These are phyloP conservation scores for Trachemys scripta DNA, from an alignment of 2,113 vertebrate species.

Conservation along the genomic window DNA sequence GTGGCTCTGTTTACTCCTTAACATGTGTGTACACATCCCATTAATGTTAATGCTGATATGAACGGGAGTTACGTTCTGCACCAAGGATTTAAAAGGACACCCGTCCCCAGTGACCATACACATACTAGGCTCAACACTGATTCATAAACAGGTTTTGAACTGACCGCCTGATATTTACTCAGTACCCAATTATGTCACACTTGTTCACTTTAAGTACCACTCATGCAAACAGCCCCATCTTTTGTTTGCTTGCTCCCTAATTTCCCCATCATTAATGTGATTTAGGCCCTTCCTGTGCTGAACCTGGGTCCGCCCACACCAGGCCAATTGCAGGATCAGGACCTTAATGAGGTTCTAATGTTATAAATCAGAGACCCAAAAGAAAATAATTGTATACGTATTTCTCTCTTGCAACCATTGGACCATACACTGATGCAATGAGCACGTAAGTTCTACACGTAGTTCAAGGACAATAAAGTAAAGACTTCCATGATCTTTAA, in stretches of 20 bases:
- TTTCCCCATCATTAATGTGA: not conserved
- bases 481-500: not conserved
- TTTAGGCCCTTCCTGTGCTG: not conserved
- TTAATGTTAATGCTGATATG: not conserved
- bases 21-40: not conserved
- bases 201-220: not conserved
- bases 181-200: not conserved
- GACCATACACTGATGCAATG: not conserved
- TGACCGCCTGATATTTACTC: not conserved
- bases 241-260: not conserved
- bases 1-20: not conserved
- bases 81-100: not conserved
- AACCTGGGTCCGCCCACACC: not conserved
- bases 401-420: not conserved
- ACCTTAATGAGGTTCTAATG: not conserved
- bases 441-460: not conserved
- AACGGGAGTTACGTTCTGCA: not conserved
- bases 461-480: not conserved
- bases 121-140: not conserved
- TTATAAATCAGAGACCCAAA: not conserved
- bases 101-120: fast-evolving
- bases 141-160: not conserved
- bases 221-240: not conserved
- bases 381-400: not conserved
- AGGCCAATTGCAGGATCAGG: not conserved